Percentiles rank a stretch among this genome's conserved stretches.
These are phyloP conservation scores for Zoanthus solanderi DNA, from an alignment of 92 coral and sea anemone species.

Conservation along the genomic window DNA sequence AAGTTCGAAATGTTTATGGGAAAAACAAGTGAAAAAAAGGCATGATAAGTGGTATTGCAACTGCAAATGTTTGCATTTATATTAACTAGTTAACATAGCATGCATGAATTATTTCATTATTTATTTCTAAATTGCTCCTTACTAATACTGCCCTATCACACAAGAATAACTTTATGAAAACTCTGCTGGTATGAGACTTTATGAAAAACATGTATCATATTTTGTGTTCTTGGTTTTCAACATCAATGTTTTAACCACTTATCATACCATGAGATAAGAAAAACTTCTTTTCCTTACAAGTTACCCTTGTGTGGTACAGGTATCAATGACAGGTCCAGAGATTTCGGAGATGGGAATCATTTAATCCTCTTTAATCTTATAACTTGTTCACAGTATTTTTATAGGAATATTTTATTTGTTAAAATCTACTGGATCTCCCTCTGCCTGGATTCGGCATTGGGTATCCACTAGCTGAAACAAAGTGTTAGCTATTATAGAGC, in stretches of 20 bases:
- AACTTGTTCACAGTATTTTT: slow-evolving; percentile 1
- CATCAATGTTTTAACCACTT: slow-evolving; percentile 14
- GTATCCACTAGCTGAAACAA: slow-evolving; percentile 1
- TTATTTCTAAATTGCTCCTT: not conserved
- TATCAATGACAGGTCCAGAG: slow-evolving; percentile 21
- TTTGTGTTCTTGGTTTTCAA: slow-evolving; percentile 18
- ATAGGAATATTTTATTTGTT: too few relatives aligned
- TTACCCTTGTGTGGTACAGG: slow-evolving; percentile 16
- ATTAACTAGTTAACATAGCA: slow-evolving; percentile 11
- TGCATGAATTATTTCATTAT: slow-evolving; percentile 9
- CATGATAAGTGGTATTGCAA: slow-evolving; percentile 36
- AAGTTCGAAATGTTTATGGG: slow-evolving; percentile 52
- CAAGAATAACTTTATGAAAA: slow-evolving; percentile 5
- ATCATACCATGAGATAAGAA: slow-evolving; percentile 11
- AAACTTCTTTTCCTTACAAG: slow-evolving; percentile 8
- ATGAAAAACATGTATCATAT: slow-evolving; percentile 7
- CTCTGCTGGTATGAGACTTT: slow-evolving; percentile 17
- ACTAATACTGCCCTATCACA: slow-evolving; percentile 13
- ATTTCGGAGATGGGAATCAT: slow-evolving; percentile 4
- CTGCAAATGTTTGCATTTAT: not conserved
- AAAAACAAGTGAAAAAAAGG: slow-evolving; percentile 46
- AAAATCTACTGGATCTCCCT: not conserved
- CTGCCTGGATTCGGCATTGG: slow-evolving; percentile 14
- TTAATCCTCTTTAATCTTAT: slow-evolving; percentile 15
- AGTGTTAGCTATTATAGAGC: not conserved